phyloP scores from a whole-genome alignment of 2,888 invertebrate species.

The Troides helena region DNA sequence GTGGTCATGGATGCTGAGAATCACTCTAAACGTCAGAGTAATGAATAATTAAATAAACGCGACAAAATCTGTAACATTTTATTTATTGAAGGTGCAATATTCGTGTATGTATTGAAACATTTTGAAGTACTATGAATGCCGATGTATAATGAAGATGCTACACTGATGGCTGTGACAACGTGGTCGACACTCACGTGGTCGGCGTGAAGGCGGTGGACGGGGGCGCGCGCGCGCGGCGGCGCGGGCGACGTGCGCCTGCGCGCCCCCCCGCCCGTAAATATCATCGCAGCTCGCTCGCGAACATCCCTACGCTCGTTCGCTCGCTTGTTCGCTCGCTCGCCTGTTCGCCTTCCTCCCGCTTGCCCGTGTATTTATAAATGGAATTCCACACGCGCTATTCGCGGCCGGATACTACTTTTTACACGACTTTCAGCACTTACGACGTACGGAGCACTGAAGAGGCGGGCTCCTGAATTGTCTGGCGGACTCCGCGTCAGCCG shows the following conservation, averaged over 20 bases:
- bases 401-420: constrained; percentile 78
- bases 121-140: neutral
- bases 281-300: constrained; percentile 65
- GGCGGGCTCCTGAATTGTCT: constrained; percentile 65
- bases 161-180: constrained; percentile 25
- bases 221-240: constrained; percentile 54
- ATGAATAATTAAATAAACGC: too few relatives aligned
- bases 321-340: constrained; percentile 33
- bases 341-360: constrained; percentile 37
- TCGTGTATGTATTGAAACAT: too few relatives aligned
- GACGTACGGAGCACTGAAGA: constrained; percentile 75
- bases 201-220: constrained; percentile 52
- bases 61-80: too few relatives aligned
- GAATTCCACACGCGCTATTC: constrained; percentile 73
- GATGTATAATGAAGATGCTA: neutral
- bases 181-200: constrained; percentile 58
- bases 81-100: too few relatives aligned
- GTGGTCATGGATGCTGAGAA: too few relatives aligned
- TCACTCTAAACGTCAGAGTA: too few relatives aligned
- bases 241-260: constrained; percentile 74
- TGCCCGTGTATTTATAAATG: constrained; percentile 73
- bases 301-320: constrained; percentile 34
- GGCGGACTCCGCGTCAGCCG: constrained; percentile 63
- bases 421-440: constrained; percentile 80
- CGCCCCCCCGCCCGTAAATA: constrained; percentile 79